phyloP scores from a whole-genome alignment of 2,797 vertebrate genomes.

The Ctenosaura bakeri region DNA sequence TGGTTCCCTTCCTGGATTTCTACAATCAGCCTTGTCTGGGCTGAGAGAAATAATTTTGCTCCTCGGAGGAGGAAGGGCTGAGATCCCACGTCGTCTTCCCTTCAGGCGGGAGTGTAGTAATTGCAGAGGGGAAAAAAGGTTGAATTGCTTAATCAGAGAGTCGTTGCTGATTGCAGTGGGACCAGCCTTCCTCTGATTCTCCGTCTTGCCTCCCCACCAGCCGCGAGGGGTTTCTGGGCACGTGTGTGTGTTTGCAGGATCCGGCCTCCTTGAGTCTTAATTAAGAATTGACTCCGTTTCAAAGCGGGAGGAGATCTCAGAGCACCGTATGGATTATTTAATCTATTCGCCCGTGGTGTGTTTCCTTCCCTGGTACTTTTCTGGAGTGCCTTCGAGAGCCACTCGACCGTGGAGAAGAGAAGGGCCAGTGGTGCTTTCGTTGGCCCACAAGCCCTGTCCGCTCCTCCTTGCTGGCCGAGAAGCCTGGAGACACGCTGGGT shows the following conservation, averaged over 20 bases:
- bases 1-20: not conserved
- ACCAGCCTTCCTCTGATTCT: not conserved
- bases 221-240: fast-evolving
- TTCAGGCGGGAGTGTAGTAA: not conserved
- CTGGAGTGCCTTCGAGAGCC: not conserved
- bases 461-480: not conserved
- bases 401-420: not conserved
- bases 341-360: not conserved
- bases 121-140: not conserved
- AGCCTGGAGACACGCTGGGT: too few relatives aligned
- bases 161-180: not conserved
- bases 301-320: not conserved
- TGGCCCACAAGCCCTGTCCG: not conserved
- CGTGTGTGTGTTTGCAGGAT: not conserved
- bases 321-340: not conserved
- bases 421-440: fast-evolving
- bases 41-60: not conserved
- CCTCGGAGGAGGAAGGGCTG: too few relatives aligned
- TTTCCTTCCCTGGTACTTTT: not conserved
- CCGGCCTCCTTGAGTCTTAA: not conserved
- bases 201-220: not conserved
- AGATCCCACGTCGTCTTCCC: not conserved
- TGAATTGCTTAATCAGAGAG: slow-evolving; percentile 7
- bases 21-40: not conserved
- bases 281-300: slow-evolving; percentile 5